Evolutionary conservation across 2,113 vertebrate species (phyloP).

Genomic region (Aviceda subcristata): DNA sequence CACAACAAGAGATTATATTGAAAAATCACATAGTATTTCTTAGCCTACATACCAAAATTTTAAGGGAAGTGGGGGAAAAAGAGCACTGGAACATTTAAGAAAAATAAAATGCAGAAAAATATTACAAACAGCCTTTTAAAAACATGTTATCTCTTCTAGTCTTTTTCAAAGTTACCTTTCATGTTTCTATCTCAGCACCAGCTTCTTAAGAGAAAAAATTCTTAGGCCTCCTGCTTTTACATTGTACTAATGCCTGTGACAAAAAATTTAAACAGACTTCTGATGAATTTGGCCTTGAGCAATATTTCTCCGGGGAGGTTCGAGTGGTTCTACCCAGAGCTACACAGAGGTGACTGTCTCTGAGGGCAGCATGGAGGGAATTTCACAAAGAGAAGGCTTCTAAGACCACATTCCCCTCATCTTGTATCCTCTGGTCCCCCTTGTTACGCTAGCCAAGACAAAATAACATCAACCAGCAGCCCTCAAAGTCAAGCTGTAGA

Average conservation of each 20-base stretch:
- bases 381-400: not conserved
- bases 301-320: not conserved
- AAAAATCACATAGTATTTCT: not conserved
- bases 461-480: not conserved
- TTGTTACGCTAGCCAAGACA: not conserved
- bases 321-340: not conserved
- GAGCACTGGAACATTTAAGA: not conserved
- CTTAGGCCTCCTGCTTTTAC: not conserved
- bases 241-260: not conserved
- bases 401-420: rapidly evolving
- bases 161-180: not conserved
- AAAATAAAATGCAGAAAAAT: not conserved
- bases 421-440: not conserved
- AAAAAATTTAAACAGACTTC: not conserved
- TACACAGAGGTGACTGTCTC: not conserved
- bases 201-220: not conserved
- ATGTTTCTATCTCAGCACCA: not conserved
- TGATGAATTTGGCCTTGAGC: not conserved
- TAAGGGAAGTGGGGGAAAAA: not conserved
- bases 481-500: not conserved
- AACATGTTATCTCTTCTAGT: not conserved
- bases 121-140: not conserved
- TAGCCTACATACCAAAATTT: not conserved
- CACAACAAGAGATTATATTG: not conserved
- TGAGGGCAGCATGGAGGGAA: not conserved